Evolutionary conservation across 1,140 invertebrate species (phyloP), one percentile per base, ranked within the genome.

Genomic region (Bicyclus anynana): DNA sequence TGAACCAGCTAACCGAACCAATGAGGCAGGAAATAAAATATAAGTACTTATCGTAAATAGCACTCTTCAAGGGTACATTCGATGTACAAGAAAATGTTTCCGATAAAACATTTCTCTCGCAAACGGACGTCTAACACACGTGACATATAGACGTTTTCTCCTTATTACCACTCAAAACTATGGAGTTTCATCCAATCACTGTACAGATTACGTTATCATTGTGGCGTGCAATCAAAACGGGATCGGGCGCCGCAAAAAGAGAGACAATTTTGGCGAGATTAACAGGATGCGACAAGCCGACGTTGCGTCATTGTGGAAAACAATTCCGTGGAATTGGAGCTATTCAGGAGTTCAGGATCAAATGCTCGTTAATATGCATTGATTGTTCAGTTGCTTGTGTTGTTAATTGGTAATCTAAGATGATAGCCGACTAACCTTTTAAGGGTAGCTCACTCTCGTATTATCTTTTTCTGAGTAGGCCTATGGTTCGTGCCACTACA

Each of bases 231-330:
- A 44, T 44, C 16, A 44, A 44, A 44, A 20, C 40, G 6, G 17
- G 10, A 44, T 44, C 40, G 40, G 16, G 14, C 5, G 40, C 40
- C 16, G 40, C 40, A 44, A 44, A 44, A 44, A 44, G 40, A 44
- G 40, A 20, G 16, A 12, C 40, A 44, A 44, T 44, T 44, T 44
- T 12, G 16, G 40, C 17, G 40, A 44, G 40, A 44, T 44, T 44
- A 44, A 44, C 40, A 44, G 16, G 40, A 44, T 44, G 17, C 40
- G 40, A 44, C 16, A 44, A 44, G 18, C 40, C 17, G 40, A 20
- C 40, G 16, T 40, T 17, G 37, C 17, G 37, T 40, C 37, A 40
- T 20, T 44, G 40, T 20, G 40, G 20, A 44, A 44, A 44, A 44
- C 16, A 44, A 44, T 44, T 44, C 17, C 40, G 40, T 17, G 40